Evolutionary conservation across 2,888 invertebrate genomes (phyloP).

Genomic region (Ichneumoninae sp.): DNA sequence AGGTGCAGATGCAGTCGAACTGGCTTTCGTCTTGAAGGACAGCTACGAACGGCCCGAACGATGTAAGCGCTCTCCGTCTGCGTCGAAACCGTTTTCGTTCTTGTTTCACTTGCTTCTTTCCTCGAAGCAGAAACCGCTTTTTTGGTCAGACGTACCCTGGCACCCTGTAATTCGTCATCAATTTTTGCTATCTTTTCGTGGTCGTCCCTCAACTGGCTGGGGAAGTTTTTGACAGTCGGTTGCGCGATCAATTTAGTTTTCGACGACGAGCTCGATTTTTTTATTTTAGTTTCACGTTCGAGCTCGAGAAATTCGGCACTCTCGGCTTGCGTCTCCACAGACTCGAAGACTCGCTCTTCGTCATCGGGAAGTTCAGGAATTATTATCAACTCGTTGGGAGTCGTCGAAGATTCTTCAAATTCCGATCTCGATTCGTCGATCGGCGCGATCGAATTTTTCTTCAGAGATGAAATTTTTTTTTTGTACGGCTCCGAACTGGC

Average conservation of each 20-base stretch:
- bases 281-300: background rate
- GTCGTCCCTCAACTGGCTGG: background rate
- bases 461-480: background rate
- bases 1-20: slow-evolving; percentile 21
- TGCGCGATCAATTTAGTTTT: background rate
- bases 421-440: background rate
- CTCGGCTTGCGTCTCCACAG: background rate
- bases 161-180: background rate
- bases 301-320: slow-evolving; percentile 3
- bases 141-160: background rate
- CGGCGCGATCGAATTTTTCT: background rate
- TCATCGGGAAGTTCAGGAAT: background rate
- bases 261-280: background rate
- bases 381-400: background rate
- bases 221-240: background rate
- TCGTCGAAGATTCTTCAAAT: background rate
- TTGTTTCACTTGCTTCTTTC: background rate
- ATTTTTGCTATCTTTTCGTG: background rate
- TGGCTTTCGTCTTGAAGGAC: slow-evolving; percentile 57
- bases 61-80: slow-evolving; percentile 69
- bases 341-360: background rate
- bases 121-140: background rate
- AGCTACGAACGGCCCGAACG: slow-evolving; percentile 67
- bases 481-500: background rate
- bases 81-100: slow-evolving; percentile 49